Evolutionary conservation across 2,113 vertebrate species (phyloP), one percentile per base, ranked within the genome.

Genomic region (Oreochromis niloticus): DNA sequence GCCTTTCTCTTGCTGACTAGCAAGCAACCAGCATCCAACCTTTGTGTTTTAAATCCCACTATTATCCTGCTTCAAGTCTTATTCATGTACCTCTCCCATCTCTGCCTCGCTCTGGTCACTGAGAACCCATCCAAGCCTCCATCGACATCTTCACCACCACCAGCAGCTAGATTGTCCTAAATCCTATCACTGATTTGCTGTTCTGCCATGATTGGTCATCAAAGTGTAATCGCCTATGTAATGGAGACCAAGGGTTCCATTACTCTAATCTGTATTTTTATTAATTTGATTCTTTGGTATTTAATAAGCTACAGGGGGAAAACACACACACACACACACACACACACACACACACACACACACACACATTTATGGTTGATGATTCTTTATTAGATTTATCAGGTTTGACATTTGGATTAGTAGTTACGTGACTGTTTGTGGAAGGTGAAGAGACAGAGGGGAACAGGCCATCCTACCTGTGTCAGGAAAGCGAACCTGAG

Each of bases 111-210:
- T 19, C 19, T 63, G 30, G 30, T 63, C 59, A 63, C 30, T 63
- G 16, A 34, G 9, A 63, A 63, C 5, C 59, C 30, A 63, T 34
- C 5, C 59, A 63, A 19, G 30, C 59, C 59, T 63, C 59, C 30
- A 63, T 63, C 2, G 1, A 0, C 30, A 63, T 36, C 59, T 19
- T 19, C 0, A 32, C 1, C 0, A 61, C 57, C 59, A 63, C 5
- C 30, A 1, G 0, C 30, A 34, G 30, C 30, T 63, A 63, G 30
- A 63, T 19, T 63, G 59, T 2, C 30, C 0, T 6, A 63, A 34
- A 63, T 34, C 59, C 16, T 63, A 19, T 63, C 59, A 36, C 30
- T 19, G 3, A 63, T 34, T 63, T 34, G 9, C 3, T 61, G 59
- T 36, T 63, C 16, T 34, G 3, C 59, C 32, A 16, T 61, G 9